Evolutionary conservation across 1,140 invertebrate species (phyloP).

Genomic region (Lasaia peninsularis): DNA sequence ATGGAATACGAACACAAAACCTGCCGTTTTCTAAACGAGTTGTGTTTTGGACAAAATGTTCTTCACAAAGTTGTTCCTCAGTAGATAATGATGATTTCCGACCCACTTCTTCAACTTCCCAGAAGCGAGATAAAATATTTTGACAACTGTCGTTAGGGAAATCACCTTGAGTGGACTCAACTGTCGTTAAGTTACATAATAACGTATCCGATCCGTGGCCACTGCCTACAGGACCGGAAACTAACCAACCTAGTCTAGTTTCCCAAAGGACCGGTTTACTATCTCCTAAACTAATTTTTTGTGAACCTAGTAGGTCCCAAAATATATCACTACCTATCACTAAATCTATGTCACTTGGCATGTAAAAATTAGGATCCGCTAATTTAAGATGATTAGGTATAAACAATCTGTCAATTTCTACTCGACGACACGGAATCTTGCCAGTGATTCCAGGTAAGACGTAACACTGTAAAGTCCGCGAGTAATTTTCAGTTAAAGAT

Average conservation of each 20-base stretch:
- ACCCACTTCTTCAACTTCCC: conserved; percentile 28
- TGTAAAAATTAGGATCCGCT: conserved; percentile 33
- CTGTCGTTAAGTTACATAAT: too few species aligned
- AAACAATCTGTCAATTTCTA: conserved; percentile 25
- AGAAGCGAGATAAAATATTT: conserved; percentile 20
- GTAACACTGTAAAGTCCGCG: conserved; percentile 27
- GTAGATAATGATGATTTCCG: conserved; percentile 19
- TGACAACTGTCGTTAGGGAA: too few species aligned
- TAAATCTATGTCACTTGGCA: conserved; percentile 25
- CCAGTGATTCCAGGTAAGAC: conserved; percentile 27
- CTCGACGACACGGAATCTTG: conserved; percentile 18
- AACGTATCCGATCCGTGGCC: too few species aligned
- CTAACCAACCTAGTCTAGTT: conserved; percentile 33
- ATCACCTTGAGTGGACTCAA: too few species aligned
- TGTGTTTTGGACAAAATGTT: conserved; percentile 31
- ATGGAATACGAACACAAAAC: conserved; percentile 28
- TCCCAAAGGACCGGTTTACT: conserved; percentile 33
- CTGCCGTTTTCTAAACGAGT: conserved; percentile 21
- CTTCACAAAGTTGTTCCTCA: conserved; percentile 30
- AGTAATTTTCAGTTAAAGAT: conserved; percentile 29
- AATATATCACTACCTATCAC: conserved; percentile 34
- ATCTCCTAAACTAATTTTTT: conserved; percentile 29
- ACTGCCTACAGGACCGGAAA: conserved; percentile 35
- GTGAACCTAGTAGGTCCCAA: conserved; percentile 34
- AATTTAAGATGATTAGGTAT: conserved; percentile 28